Evolutionary conservation across 2,113 vertebrate species (phyloP).

Genomic region (Prochilodus magdalenae): DNA sequence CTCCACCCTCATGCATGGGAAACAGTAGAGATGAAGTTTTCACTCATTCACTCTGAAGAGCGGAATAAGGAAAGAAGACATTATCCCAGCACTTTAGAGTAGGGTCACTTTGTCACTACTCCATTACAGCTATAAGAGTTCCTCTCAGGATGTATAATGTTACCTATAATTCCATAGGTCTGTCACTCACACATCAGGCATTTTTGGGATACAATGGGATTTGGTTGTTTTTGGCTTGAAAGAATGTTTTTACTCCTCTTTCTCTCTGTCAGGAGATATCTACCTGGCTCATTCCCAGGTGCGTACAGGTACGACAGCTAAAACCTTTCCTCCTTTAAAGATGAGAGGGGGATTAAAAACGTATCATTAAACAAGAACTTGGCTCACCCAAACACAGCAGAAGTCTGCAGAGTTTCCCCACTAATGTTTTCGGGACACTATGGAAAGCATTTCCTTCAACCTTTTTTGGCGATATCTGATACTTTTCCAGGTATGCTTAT

Average conservation of each 20-base stretch:
- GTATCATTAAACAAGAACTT: slow-evolving; percentile 48
- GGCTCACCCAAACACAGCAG: slow-evolving; percentile 25
- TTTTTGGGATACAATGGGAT: slow-evolving; percentile 25
- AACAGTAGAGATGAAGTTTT: slow-evolving; percentile 39
- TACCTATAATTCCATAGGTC: slow-evolving; percentile 48
- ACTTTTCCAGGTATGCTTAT: slow-evolving; percentile 22
- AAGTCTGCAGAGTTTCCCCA: slow-evolving; percentile 9
- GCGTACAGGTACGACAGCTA: slow-evolving; percentile 28
- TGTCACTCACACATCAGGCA: slow-evolving; percentile 48
- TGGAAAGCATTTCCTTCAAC: slow-evolving; percentile 8
- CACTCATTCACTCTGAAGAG: slow-evolving; percentile 29
- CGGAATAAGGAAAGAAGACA: slow-evolving; percentile 29
- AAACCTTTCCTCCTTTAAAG: slow-evolving; percentile 35
- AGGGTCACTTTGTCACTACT: slow-evolving; percentile 42
- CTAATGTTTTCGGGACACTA: slow-evolving; percentile 28
- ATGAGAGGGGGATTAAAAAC: slow-evolving; percentile 51
- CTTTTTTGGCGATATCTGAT: slow-evolving; percentile 21
- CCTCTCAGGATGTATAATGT: slow-evolving; percentile 55
- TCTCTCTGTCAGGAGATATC: slow-evolving; percentile 44
- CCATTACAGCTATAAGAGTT: slow-evolving; percentile 46
- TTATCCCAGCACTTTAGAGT: slow-evolving; percentile 37
- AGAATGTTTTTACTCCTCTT: slow-evolving; percentile 44
- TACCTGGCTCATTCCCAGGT: slow-evolving; percentile 33
- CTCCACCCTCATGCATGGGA: slow-evolving; percentile 3
- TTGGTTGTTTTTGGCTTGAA: slow-evolving; percentile 42